Evolutionary conservation across 2,888 invertebrate genomes (phyloP).

Genomic region (Amphipyra tragopoginis): DNA sequence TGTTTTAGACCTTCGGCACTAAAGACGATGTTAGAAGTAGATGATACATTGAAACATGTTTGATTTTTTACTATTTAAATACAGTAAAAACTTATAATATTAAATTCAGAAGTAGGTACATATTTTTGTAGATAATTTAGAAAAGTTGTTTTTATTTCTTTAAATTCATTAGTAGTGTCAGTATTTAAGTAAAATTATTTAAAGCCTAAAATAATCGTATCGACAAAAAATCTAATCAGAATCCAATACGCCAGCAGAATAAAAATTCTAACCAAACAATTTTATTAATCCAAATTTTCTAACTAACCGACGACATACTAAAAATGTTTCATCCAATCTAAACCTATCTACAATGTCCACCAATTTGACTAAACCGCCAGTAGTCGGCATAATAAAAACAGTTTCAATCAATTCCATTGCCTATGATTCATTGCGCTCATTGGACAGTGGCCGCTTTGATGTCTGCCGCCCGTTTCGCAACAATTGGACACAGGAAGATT

Average conservation of each 20-base stretch:
- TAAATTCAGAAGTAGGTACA: too few species aligned
- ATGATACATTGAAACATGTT: not conserved
- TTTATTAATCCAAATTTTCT: slow-evolving; percentile 43
- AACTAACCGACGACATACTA: slow-evolving; percentile 28
- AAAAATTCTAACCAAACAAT: slow-evolving; percentile 13
- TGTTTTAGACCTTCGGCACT: slow-evolving; percentile 30
- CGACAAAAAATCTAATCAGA: slow-evolving; percentile 11
- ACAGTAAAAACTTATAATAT: too few species aligned
- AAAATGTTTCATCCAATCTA: slow-evolving; percentile 54
- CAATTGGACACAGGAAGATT: slow-evolving; percentile 82
- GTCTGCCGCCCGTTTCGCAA: slow-evolving; percentile 78
- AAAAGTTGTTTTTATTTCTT: too few species aligned
- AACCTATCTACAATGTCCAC: slow-evolving; percentile 47
- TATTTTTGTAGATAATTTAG: too few species aligned
- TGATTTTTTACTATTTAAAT: too few species aligned
- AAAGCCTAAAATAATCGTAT: too few species aligned
- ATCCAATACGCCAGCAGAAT: slow-evolving; percentile 21
- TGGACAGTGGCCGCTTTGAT: slow-evolving; percentile 74
- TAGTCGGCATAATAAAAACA: slow-evolving; percentile 67
- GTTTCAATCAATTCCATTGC: slow-evolving; percentile 76
- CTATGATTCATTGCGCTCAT: slow-evolving; percentile 79
- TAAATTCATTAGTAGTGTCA: too few species aligned
- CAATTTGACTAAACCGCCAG: slow-evolving; percentile 60
- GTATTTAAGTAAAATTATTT: too few species aligned
- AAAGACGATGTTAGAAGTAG: not conserved